Evolutionary conservation across 2,888 invertebrate genomes (phyloP).

Genomic region (Lottia gigantea): DNA sequence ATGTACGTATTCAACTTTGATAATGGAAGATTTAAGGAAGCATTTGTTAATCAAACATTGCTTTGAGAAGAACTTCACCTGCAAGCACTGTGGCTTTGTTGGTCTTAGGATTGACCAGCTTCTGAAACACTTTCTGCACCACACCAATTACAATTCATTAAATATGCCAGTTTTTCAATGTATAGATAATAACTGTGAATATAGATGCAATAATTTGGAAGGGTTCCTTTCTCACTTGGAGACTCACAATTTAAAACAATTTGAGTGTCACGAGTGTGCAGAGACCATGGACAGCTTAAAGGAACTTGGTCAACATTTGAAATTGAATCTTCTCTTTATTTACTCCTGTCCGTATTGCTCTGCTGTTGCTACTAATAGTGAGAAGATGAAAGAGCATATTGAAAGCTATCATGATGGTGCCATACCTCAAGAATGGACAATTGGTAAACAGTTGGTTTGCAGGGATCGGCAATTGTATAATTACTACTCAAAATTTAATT

Average conservation of each 20-base stretch:
- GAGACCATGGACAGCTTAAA: neutral
- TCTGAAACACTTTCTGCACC: neutral
- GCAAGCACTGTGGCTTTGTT: neutral
- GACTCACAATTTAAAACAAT: neutral
- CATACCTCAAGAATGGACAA: neutral
- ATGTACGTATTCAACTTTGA: neutral
- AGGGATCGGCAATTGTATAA: neutral
- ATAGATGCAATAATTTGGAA: neutral
- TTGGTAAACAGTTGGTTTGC: neutral
- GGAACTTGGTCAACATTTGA: neutral
- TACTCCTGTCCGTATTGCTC: neutral
- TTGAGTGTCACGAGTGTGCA: neutral
- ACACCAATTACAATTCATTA: neutral
- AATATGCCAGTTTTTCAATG: neutral
- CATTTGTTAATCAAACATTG: neutral
- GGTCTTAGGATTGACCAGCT: neutral
- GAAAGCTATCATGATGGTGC: neutral
- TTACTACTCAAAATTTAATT: neutral
- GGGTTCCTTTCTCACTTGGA: neutral
- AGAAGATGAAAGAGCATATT: neutral
- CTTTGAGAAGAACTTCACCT: neutral
- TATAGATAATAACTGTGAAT: neutral
- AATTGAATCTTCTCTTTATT: neutral
- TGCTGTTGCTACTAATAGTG: neutral
- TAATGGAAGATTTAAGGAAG: neutral